Evolutionary conservation across 2,888 invertebrate genomes (phyloP), one percentile per base, ranked within the genome.

Genomic region (Ceramica pisi): DNA sequence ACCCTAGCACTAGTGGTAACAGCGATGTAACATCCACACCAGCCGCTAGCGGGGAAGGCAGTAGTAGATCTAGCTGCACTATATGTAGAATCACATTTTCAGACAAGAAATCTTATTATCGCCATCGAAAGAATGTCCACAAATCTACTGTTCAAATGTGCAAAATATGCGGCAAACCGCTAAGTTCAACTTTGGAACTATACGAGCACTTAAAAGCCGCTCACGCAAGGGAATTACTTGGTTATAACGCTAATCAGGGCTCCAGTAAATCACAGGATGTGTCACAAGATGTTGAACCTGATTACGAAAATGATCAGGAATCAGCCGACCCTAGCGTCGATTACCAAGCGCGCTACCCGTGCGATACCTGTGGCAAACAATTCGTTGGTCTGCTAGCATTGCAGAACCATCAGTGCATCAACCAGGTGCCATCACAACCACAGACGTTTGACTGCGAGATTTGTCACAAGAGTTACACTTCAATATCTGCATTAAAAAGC

Each of bases 381-480:
- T 97, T 97, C 76, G 94, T 96, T 0, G 96, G 96, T 2, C 87
- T 94, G 62, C 92, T 96, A 8, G 96, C 96, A 2, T 90, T 97
- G 68, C 96, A 96, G 80, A 95, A 96, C 83, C 97, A 97, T 77
- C 97, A 96, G 78, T 95, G 96, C 71, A 93, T 96, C 56, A 96
- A 95, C 70, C 94, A 92, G 78, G 64, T 89, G 7, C 78, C 88
- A 8, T 82, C 90, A 9, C 93, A 93, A 67, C 94, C 94, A 14
- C 94, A 94, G 84, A 95, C 95, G 0, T 97, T 96, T 74, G 96
- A 96, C 72, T 97, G 97, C 83, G 97, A 97, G 75, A 96, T 97
- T 38, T 97, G 97, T 82, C 96, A 97, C 75, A 97, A 97, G 84
- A 95, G 96, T 41, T 97, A 97, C 86, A 96, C 96, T 6, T 97